These are phyloP conservation scores for Epinephelus moara DNA, from an alignment of 2,113 vertebrate species.

Conservation along the genomic window DNA sequence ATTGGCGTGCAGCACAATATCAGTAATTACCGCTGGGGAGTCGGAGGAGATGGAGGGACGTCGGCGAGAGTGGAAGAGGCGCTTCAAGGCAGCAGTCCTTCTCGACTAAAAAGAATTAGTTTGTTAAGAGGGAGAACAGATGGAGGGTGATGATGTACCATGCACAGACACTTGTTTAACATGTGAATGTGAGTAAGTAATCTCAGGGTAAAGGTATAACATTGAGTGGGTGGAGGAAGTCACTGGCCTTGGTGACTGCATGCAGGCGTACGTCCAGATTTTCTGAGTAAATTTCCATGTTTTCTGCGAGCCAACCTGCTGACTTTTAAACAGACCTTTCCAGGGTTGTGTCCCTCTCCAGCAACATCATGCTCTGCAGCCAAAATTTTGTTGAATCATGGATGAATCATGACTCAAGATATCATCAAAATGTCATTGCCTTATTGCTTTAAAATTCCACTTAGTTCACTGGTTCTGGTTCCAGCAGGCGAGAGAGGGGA, in stretches of 20 bases:
- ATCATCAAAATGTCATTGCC: background rate
- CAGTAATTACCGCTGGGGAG: constrained; percentile 69
- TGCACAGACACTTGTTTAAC: background rate
- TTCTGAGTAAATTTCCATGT: constrained; percentile 1
- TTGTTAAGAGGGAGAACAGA: constrained; percentile 31
- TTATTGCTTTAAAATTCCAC: background rate
- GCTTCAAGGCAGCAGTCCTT: constrained; percentile 20
- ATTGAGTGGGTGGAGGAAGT: background rate
- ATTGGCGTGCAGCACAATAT: constrained; percentile 73
- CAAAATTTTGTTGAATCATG: background rate
- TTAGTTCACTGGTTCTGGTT: no score
- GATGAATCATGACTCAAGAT: constrained; percentile 6
- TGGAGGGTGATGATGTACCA: constrained; percentile 2
- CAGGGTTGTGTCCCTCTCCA: background rate
- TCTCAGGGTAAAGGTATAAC: background rate
- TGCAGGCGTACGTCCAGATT: background rate
- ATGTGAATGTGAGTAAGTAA: background rate
- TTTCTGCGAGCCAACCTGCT: background rate
- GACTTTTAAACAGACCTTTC: constrained; percentile 7
- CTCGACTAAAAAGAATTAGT: constrained; percentile 15
- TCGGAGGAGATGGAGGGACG: constrained; percentile 22
- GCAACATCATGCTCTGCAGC: background rate
- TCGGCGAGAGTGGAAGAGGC: constrained; percentile 26
- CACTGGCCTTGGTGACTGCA: background rate
- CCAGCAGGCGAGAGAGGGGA: no score